Evolutionary conservation across 1,140 invertebrate genomes (phyloP), one percentile per base, ranked within the genome.

Genomic region (Colletes latitarsis): DNA sequence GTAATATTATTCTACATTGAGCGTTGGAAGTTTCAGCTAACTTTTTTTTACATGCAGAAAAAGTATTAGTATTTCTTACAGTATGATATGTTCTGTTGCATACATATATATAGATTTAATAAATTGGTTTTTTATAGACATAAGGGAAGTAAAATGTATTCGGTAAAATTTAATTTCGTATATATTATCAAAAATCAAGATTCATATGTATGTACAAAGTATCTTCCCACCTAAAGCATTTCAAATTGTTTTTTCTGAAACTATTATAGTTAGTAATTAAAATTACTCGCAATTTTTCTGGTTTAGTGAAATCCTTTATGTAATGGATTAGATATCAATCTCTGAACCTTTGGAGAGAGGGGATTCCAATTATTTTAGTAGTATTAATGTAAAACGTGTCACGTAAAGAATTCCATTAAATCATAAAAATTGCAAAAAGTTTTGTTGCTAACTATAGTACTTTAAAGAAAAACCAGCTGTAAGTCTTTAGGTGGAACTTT

Each of bases 11-110:
- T 55, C 19, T 75, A 41, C 12, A 12, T 66, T 75, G 21, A 30
- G 21, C 2, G 19, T 14, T 55, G 14, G 17, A 67, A 43, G 9
- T 30, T 17, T 41, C 63, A 63, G 10, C 9, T 39, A 39, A 72
- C n/a, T 46, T 12, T 5, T n/a, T 62, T 19, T 73, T 73, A 73
- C 9, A n/a, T 62, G n/a, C 21, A 63, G 15, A 63, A 63, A 63
- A 4, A 41, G 5, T 49, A 73, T 46, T 19, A 46, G 46, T 46
- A 46, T 46, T 66, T 66, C n/a, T n/a, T 43, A 46, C 17, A 41
- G 19, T 55, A 17, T 4, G 39, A 17, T 55, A 68, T 30, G 14
- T 52, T 68, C 30, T 52, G 8, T 68, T 39, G 9, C 49, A 53
- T 53, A 10, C 49, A 68, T 53, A 10, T 17, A 53, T 10, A 55